Base-by-base conservation (phyloP, 2,113 vertebrate species). In the Paramormyrops kingsleyae region DNA sequence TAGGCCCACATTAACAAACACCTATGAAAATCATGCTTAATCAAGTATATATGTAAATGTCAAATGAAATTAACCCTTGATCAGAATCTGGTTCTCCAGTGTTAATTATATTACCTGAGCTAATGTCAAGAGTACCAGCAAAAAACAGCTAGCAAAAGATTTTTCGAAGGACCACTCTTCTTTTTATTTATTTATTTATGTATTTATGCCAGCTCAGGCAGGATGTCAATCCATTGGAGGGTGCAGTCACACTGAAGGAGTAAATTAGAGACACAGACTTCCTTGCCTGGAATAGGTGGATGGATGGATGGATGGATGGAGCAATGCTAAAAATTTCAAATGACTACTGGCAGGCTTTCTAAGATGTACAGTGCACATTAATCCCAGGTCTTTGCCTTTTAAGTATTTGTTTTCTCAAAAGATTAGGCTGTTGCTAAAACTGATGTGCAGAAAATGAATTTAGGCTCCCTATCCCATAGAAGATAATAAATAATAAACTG, bases 61-160 rank as follows among this genome's bases (percentile, higher is more conserved):
- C 91, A 92, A 91, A 92, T 93, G 89, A 92, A 90, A 93, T 91
- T 89, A 92, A 91, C 92, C 90, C 89, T 47, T 83, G 50, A 87
- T 95, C 90, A 91, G 90, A 90, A 92, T 89, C 88, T 90, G 84
- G 91, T 83, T 0, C 89, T 35, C 90, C 93, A 93, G 91, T 93
- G 92, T 91, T 95, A 91, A 94, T 94, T 94, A 93, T 92, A 93
- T 91, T 92, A 93, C 90, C 86, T 92, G 92, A 89, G 91, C 91
- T 94, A 95, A 95, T 96, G 93, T 94, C 93, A 94, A 91, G 90
- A 91, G 91, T 84, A 90, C 88, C 89, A 89, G 94, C 56, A 89
- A 88, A 90, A 59, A 47, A 90, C 88, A 4, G 35, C 74, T 39
- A 80, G 10, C 89, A 59, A 88, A 47, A 39, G 15, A 6, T 77